Conservation (phyloP, 2,797 vertebrate genomes). For the Glossophaga mutica region DNA sequence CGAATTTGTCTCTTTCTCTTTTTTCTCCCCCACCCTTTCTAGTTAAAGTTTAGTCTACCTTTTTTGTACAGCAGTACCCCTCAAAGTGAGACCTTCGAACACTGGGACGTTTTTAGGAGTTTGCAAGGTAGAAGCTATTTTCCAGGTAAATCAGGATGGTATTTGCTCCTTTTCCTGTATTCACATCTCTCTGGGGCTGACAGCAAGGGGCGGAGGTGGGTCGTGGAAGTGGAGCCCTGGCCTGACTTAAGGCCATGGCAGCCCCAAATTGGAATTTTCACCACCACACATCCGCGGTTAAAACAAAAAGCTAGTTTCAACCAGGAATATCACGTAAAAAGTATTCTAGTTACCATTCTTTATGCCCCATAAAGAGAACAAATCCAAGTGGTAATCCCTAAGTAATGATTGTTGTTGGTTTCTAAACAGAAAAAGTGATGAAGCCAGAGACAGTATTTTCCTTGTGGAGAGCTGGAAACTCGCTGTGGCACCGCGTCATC, state of each 20-base stretch:
- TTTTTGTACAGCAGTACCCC: neutral
- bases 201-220: too few species aligned
- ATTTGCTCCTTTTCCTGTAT: neutral
- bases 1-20: neutral
- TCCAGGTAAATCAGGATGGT: neutral
- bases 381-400: neutral
- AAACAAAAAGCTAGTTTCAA: neutral
- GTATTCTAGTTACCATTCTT: slow-evolving; percentile 8
- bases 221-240: neutral
- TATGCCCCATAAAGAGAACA: neutral
- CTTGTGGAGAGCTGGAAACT: neutral
- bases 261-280: neutral
- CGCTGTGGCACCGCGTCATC: neutral
- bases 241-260: neutral
- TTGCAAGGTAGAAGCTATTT: neutral
- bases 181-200: neutral
- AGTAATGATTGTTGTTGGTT: neutral
- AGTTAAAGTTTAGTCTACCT: neutral
- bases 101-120: neutral
- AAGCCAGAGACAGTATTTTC: neutral
- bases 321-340: neutral
- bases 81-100: neutral
- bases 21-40: neutral
- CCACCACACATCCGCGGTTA: neutral
- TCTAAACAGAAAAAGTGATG: slow-evolving; percentile 14